phyloP scores from a whole-genome alignment of 2,797 vertebrate genomes.

The Kryptolebias ocellatus region DNA sequence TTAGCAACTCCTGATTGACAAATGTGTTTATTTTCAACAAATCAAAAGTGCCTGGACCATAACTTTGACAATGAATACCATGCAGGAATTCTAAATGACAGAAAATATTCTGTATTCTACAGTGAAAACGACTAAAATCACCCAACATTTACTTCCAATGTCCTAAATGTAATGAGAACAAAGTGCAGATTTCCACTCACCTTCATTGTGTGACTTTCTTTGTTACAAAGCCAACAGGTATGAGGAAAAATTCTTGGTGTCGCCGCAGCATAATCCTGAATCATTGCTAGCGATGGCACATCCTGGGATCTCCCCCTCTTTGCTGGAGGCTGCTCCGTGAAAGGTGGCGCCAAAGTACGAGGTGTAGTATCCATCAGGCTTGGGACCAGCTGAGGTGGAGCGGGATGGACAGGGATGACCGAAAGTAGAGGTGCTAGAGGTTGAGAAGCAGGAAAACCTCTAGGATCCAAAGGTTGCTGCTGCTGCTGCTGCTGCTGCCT shows the following conservation, averaged over 20 bases:
- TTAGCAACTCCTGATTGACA: no score
- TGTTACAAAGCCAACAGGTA: constrained; percentile 96
- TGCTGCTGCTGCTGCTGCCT: background rate
- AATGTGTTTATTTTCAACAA: no score
- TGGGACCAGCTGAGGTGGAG: background rate
- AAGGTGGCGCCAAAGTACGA: background rate
- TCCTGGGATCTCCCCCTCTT: constrained; percentile 54
- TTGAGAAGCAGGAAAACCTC: background rate
- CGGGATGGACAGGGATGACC: background rate
- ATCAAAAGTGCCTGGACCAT: no score
- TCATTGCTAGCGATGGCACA: constrained; percentile 88
- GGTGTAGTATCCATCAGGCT: background rate
- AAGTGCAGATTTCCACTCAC: constrained; percentile 84
- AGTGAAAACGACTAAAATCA: background rate
- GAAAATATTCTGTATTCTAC: background rate
- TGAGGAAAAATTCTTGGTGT: constrained; percentile 94
- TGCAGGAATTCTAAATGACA: background rate
- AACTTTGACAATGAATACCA: background rate
- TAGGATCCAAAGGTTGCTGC: background rate
- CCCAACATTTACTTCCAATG: background rate
- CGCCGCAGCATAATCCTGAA: constrained; percentile 92
- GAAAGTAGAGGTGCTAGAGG: background rate
- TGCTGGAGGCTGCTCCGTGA: background rate
- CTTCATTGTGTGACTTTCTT: constrained; percentile 92
- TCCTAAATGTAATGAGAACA: constrained; percentile 14